Percentiles rank a stretch among this genome's conserved stretches.
phyloP scores from a whole-genome alignment of 2,113 vertebrate genomes.

The Rhagologus leucostigma region DNA sequence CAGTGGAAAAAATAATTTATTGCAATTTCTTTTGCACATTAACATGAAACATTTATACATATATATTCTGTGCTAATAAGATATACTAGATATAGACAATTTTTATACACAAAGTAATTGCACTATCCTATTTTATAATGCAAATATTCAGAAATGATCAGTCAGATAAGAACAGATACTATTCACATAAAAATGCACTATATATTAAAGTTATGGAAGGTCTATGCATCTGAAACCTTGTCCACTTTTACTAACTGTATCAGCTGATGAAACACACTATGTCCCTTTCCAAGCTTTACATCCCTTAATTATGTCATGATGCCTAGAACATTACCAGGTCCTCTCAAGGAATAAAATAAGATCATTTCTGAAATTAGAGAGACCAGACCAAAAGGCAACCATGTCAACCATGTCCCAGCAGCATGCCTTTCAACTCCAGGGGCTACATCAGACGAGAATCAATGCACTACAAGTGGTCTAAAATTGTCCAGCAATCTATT shows the following conservation, averaged over 20 bases:
- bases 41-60: constrained; percentile 72
- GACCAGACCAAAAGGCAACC: neutral
- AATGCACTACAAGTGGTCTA: neutral
- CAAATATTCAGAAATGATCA: constrained; percentile 58
- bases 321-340: neutral
- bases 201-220: neutral
- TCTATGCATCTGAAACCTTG: neutral
- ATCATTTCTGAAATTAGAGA: neutral
- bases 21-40: constrained; percentile 68
- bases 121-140: constrained; percentile 61
- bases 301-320: neutral
- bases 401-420: neutral
- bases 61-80: constrained; percentile 58
- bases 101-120: constrained; percentile 67
- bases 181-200: constrained; percentile 40
- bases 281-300: neutral
- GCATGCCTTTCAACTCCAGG: neutral
- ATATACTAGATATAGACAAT: constrained; percentile 57
- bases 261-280: neutral
- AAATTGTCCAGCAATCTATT: neutral
- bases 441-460: neutral
- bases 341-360: constrained; percentile 18
- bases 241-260: neutral
- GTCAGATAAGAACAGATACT: constrained; percentile 35
- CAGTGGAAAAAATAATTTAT: constrained; percentile 83